Conservation (phyloP, 2,113 vertebrate species). For the Oreamnos americanus region DNA sequence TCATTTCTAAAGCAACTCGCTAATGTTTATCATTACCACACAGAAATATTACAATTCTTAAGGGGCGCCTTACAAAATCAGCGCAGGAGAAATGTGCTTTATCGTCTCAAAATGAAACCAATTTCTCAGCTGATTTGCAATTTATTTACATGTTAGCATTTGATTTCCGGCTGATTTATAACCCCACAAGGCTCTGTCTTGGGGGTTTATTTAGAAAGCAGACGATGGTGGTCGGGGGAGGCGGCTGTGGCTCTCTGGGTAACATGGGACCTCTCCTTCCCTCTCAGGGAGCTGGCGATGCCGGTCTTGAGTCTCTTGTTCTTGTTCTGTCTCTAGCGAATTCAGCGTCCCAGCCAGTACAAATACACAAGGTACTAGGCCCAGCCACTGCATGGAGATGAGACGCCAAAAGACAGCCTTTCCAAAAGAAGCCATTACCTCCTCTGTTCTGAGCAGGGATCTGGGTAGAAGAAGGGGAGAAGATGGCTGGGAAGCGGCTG, state of each 20-base stretch:
- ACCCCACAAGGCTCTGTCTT: slow-evolving; percentile 75
- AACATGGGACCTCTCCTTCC: background rate
- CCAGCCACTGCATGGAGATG: rapidly evolving
- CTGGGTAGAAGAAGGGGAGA: background rate
- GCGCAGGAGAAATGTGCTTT: slow-evolving; percentile 78
- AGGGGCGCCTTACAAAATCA: slow-evolving; percentile 83
- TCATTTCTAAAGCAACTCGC: slow-evolving; percentile 86
- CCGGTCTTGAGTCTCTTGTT: background rate
- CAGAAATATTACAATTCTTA: slow-evolving; percentile 84
- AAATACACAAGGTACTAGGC: background rate
- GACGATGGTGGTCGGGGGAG: slow-evolving; percentile 41
- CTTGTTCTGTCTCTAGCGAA: rapidly evolving
- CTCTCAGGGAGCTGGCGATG: background rate
- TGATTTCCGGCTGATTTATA: slow-evolving; percentile 86
- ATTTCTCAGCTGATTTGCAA: slow-evolving; percentile 86
- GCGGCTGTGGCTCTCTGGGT: background rate
- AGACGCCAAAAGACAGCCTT: background rate
- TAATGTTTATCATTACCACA: slow-evolving; percentile 86
- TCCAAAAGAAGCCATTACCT: background rate
- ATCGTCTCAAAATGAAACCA: slow-evolving; percentile 83
- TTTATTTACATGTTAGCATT: slow-evolving; percentile 86
- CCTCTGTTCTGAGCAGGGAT: background rate
- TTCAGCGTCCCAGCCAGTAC: rapidly evolving
- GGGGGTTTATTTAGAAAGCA: slow-evolving; percentile 81
- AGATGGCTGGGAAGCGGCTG: rapidly evolving